Conservation (phyloP, 2,888 invertebrate genomes). For the Drosophila siamana region DNA sequence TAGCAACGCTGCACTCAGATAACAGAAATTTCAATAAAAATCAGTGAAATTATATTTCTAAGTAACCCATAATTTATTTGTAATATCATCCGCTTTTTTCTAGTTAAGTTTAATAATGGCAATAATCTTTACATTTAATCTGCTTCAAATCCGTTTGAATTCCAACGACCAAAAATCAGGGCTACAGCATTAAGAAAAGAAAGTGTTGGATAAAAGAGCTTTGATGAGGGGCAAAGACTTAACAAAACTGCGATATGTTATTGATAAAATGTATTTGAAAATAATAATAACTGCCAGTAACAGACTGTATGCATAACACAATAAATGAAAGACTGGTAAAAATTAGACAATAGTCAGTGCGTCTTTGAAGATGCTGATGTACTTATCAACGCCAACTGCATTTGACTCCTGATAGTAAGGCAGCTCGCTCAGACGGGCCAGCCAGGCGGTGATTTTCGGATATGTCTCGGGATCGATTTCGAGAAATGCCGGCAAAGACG, state of each 20-base stretch:
- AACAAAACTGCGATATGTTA: constrained; percentile 1
- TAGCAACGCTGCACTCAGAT: neutral
- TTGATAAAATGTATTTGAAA: constrained; percentile 30
- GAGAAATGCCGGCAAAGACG: constrained; percentile 46
- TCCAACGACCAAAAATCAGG: neutral
- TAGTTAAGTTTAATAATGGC: too few relatives aligned
- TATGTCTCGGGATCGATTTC: constrained; percentile 46
- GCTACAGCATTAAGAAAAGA: constrained; percentile 15
- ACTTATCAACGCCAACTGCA: constrained; percentile 39
- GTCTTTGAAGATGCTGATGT: constrained; percentile 23
- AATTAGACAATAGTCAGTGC: constrained; percentile 37
- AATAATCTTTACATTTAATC: neutral
- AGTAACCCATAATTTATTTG: too few relatives aligned
- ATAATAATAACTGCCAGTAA: neutral
- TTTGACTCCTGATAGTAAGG: constrained; percentile 55
- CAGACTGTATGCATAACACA: neutral
- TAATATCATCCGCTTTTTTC: too few relatives aligned
- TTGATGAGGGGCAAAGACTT: neutral
- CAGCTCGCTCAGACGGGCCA: constrained; percentile 42
- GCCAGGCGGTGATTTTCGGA: constrained; percentile 59
- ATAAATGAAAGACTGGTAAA: neutral
- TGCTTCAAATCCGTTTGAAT: constrained; percentile 11
- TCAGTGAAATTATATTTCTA: too few relatives aligned
- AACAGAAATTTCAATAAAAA: too few relatives aligned
- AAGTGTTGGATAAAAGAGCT: neutral